phyloP scores from a whole-genome alignment of 2,113 vertebrate species.

The Zeus faber region DNA sequence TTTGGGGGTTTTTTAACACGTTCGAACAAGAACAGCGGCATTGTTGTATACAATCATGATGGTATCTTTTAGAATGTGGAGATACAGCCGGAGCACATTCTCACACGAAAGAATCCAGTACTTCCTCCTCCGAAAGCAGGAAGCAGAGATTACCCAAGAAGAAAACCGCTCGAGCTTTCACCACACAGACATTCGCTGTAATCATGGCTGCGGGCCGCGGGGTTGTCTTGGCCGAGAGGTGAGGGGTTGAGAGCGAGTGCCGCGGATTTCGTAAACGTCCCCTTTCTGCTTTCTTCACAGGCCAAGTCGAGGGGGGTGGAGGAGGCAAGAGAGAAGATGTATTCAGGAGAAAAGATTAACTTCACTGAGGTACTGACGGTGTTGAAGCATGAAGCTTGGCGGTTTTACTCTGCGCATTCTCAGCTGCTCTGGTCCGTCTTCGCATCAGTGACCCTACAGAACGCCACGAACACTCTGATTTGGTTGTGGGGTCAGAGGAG shows the following conservation, averaged over 20 bases:
- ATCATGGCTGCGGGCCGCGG: conserved; percentile 2
- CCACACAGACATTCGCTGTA: conserved; percentile 3
- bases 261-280: neutral
- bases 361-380: conserved; percentile 88
- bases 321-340: conserved; percentile 87
- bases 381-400: no score
- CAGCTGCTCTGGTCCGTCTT: no score
- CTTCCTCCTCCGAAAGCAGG: conserved; percentile 3
- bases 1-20: conserved; percentile 12
- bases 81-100: neutral
- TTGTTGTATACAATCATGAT: neutral
- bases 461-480: no score
- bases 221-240: neutral
- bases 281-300: conserved; percentile 58
- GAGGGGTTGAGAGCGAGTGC: neutral
- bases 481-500: no score
- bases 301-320: conserved; percentile 90
- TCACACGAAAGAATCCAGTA: neutral
- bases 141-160: conserved; percentile 6
- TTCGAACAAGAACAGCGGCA: neutral
- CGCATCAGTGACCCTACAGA: no score
- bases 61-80: conserved; percentile 7
- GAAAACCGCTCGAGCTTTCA: neutral
- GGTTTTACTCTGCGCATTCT: no score
- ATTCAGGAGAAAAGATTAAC: conserved; percentile 93